A percentile compares a stretch with the other conserved stretches of the same genome.
phyloP scores from a whole-genome alignment of 2,888 invertebrate species.

The Polydrusus cervinus region DNA sequence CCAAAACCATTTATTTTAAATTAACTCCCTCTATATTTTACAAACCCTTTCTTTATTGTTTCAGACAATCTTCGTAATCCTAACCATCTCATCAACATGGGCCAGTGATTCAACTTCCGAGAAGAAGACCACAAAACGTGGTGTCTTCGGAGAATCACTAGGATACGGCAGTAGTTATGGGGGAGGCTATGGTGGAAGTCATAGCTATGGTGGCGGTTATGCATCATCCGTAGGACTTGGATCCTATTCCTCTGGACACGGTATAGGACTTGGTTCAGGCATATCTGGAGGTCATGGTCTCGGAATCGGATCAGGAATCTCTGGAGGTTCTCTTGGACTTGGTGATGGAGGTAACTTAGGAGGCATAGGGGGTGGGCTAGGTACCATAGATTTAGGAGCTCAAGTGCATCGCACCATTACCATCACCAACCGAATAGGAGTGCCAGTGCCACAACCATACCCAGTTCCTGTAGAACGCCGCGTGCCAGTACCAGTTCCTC shows the following conservation, averaged over 20 bases:
- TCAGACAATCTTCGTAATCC: conserved; percentile 70
- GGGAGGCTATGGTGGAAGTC: conserved; percentile 62
- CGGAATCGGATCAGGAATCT: background rate
- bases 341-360: background rate
- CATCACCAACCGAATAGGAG: conserved; percentile 71
- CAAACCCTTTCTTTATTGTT: conserved; percentile 37
- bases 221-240: conserved; percentile 38
- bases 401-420: conserved; percentile 67
- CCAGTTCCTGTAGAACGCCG: conserved; percentile 73
- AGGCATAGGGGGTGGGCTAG: conserved; percentile 28
- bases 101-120: conserved; percentile 60
- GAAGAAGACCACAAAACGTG: conserved; percentile 71
- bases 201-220: conserved; percentile 53
- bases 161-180: conserved; percentile 60
- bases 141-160: conserved; percentile 70
- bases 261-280: conserved; percentile 35
- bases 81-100: conserved; percentile 69
- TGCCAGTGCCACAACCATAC: conserved; percentile 74
- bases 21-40: too few relatives aligned
- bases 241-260: conserved; percentile 25
- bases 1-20: too few relatives aligned
- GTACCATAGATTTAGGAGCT: conserved; percentile 61
- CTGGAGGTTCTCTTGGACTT: conserved; percentile 12
- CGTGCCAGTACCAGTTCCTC: conserved; percentile 72
- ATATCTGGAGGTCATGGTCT: conserved; percentile 16